A percentile compares a stretch with the other conserved stretches of the same genome.
Evolutionary conservation across 2,113 vertebrate species (phyloP).

Genomic region (Pedionomus torquatus): DNA sequence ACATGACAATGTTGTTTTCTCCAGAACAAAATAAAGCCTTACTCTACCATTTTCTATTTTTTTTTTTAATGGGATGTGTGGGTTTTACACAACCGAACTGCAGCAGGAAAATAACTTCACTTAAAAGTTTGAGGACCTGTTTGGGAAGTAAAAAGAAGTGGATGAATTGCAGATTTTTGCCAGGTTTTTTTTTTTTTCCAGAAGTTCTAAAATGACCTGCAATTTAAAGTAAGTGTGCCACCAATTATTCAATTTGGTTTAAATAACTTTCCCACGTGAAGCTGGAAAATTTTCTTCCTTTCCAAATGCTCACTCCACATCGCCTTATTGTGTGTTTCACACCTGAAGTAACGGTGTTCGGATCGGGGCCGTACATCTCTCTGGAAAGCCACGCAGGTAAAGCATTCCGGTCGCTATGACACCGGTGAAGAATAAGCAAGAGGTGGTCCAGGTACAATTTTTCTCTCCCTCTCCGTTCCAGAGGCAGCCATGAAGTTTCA

Average conservation of each 20-base stretch:
- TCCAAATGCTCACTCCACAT: neutral
- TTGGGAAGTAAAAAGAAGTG: constrained; percentile 13
- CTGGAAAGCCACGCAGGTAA: neutral
- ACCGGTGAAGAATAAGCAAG: neutral
- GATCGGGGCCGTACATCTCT: neutral
- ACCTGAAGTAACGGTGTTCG: neutral
- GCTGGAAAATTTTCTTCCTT: neutral
- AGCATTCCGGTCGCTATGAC: constrained; percentile 2
- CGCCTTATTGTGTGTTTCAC: neutral
- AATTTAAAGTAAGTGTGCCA: constrained; percentile 7
- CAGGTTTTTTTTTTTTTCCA: too few relatives aligned
- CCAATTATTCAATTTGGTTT: neutral
- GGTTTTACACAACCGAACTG: neutral
- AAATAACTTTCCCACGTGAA: neutral
- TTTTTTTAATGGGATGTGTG: neutral
- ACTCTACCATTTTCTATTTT: neutral
- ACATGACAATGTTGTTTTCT: constrained; percentile 3
- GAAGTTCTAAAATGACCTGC: neutral
- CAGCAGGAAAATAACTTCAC: constrained; percentile 17
- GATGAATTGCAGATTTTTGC: neutral
- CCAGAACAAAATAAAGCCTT: neutral
- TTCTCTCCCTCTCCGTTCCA: neutral
- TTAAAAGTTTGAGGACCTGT: neutral
- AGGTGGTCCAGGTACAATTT: neutral
- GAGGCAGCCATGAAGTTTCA: neutral